A percentile compares a stretch with the other conserved stretches of the same genome.
Conservation (phyloP, 2,113 vertebrate species). For the Microcebus ravelobensis region DNA sequence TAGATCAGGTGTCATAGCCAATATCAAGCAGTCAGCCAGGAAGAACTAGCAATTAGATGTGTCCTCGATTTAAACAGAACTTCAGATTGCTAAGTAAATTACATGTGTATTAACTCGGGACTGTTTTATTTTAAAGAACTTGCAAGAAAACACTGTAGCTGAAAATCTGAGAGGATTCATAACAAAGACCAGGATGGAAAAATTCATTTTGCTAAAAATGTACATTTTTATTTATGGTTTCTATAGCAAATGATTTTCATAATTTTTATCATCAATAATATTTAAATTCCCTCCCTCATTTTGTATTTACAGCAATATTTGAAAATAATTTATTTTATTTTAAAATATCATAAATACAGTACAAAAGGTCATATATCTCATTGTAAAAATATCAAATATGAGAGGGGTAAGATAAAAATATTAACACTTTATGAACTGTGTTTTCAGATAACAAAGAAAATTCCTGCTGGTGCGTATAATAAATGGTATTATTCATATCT, state of each 20-base stretch:
- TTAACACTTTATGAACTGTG: background rate
- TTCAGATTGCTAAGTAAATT: slow-evolving; percentile 79
- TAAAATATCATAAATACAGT: background rate
- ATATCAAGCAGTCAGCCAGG: slow-evolving; percentile 72
- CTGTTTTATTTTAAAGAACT: slow-evolving; percentile 76
- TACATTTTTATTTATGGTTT: slow-evolving; percentile 65
- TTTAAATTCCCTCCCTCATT: background rate
- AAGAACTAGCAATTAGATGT: slow-evolving; percentile 78
- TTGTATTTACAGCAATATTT: background rate
- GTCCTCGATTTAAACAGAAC: slow-evolving; percentile 79
- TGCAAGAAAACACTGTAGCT: slow-evolving; percentile 74
- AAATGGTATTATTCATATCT: background rate
- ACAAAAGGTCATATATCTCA: background rate
- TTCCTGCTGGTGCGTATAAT: background rate
- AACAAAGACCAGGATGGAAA: slow-evolving; percentile 70
- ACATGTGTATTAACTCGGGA: slow-evolving; percentile 79
- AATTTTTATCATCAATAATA: slow-evolving; percentile 6
- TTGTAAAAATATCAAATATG: slow-evolving; percentile 2
- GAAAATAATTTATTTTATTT: slow-evolving; percentile 32
- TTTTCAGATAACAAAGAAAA: background rate
- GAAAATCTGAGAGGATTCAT: slow-evolving; percentile 76
- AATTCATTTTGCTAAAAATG: slow-evolving; percentile 77
- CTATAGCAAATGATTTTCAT: slow-evolving; percentile 47
- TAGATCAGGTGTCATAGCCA: slow-evolving; percentile 73
- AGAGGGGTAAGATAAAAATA: background rate